phyloP scores from a whole-genome alignment of 2,113 vertebrate genomes.

The Malurus elegans region DNA sequence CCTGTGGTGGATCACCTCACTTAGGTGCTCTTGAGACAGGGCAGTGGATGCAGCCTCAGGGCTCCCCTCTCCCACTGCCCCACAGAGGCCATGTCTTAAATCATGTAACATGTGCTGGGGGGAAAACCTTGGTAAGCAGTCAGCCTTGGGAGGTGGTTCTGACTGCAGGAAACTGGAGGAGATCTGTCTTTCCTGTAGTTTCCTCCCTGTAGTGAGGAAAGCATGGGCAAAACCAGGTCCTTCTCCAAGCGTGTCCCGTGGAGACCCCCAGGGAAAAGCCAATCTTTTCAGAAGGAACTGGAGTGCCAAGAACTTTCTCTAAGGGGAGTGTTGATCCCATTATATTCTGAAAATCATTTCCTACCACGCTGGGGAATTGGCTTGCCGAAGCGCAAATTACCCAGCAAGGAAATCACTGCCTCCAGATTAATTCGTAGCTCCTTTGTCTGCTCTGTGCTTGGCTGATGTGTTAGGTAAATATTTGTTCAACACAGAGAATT shows the following conservation, averaged over 20 bases:
- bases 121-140: neutral
- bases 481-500: conserved; percentile 18
- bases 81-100: fast-evolving
- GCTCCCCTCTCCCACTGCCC: neutral
- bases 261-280: neutral
- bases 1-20: fast-evolving
- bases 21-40: neutral
- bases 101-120: neutral
- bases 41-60: fast-evolving
- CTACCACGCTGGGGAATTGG: neutral
- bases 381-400: neutral
- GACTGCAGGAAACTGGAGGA: neutral
- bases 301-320: neutral
- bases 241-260: neutral
- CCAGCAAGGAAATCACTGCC: neutral
- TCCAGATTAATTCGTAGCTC: neutral
- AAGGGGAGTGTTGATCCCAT: neutral
- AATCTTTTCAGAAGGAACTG: neutral
- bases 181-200: neutral
- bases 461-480: conserved; percentile 37
- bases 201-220: neutral
- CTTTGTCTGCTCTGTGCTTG: neutral
- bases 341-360: conserved; percentile 7
- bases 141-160: neutral
- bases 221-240: neutral